phyloP scores from a whole-genome alignment of 1,140 invertebrate species.

The Samia ricini region DNA sequence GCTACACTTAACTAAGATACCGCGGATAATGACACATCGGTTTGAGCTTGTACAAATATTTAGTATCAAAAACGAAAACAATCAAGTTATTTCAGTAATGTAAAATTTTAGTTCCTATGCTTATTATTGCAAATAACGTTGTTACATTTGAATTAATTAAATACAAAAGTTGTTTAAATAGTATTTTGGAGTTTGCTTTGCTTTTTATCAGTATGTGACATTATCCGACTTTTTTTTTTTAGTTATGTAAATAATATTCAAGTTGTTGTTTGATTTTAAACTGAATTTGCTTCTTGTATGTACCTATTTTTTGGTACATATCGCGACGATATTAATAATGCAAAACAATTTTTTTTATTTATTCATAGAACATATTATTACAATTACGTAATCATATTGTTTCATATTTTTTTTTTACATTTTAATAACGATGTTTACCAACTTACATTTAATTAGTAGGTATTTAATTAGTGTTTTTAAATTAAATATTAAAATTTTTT shows the following conservation, averaged over 20 bases:
- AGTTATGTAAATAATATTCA: not conserved
- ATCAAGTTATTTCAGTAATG: not conserved
- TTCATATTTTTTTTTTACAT: not conserved
- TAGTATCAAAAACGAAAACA: not conserved
- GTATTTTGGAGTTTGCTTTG: not conserved
- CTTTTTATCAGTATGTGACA: not conserved
- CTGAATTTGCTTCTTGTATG: not conserved
- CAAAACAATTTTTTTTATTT: not conserved
- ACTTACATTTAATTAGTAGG: not conserved
- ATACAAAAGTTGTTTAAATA: not conserved
- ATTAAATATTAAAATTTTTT: not conserved
- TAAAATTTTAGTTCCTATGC: not conserved
- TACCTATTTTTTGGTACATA: not conserved
- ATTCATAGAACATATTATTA: not conserved
- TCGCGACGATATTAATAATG: not conserved
- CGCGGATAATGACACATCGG: conserved; percentile 44
- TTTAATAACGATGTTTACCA: not conserved
- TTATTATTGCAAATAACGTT: not conserved
- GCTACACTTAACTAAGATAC: not conserved
- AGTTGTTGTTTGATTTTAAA: not conserved
- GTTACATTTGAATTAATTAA: too few relatives aligned
- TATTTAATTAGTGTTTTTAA: not conserved
- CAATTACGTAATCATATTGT: not conserved
- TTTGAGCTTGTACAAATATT: conserved; percentile 5
- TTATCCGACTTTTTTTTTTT: not conserved